Conservation (phyloP, 2,797 vertebrate genomes). For the Staurois parvus region DNA sequence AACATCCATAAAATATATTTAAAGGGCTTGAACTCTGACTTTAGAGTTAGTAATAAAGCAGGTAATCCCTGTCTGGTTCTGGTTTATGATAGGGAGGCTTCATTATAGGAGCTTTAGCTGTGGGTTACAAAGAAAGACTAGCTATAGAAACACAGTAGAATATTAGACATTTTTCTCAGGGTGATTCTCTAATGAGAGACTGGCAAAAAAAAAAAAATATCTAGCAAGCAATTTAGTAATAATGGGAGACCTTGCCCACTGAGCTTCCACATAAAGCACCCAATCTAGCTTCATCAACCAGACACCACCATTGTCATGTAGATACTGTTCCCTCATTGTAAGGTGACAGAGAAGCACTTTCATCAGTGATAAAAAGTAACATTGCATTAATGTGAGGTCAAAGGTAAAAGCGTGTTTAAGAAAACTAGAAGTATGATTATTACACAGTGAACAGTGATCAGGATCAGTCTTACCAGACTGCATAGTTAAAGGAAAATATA, state of each 20-base stretch:
- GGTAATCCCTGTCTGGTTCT: neutral
- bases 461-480: neutral
- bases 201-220: neutral
- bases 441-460: neutral
- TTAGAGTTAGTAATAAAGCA: neutral
- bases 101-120: neutral
- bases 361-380: constrained; percentile 14
- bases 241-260: constrained; percentile 14
- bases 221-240: constrained; percentile 13
- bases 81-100: neutral
- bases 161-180: neutral
- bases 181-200: neutral
- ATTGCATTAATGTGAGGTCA: constrained; percentile 11
- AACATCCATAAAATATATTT: neutral
- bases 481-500: neutral
- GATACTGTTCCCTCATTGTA: neutral
- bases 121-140: neutral
- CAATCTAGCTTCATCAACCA: constrained; percentile 8
- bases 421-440: neutral
- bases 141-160: neutral
- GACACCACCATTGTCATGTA: constrained; percentile 20
- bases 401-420: neutral
- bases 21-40: neutral
- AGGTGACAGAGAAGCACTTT: neutral
- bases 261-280: neutral